Evolutionary conservation across 2,888 invertebrate species (phyloP).

Genomic region (Volucella inflata): DNA sequence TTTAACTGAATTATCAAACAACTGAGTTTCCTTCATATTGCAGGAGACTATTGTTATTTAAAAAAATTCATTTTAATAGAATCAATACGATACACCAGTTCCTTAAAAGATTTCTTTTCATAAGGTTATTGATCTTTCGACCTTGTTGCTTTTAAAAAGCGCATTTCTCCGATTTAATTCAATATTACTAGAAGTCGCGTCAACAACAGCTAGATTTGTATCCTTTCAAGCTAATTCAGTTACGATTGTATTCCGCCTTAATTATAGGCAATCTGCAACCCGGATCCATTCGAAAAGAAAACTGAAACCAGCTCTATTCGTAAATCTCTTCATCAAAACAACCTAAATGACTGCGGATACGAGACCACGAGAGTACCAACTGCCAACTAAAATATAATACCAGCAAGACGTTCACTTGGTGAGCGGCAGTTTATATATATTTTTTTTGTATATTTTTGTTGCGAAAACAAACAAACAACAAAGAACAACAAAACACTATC

Average conservation of each 20-base stretch:
- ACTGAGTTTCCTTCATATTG: no score
- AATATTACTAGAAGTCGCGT: no score
- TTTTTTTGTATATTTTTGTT: neutral
- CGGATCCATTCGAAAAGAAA: conserved; percentile 47
- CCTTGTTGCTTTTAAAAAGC: no score
- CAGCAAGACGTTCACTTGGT: conserved; percentile 47
- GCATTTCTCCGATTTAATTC: no score
- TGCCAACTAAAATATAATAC: neutral
- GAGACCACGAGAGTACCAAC: no score
- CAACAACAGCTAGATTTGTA: neutral
- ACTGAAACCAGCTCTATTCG: conserved; percentile 39
- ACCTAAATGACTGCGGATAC: neutral
- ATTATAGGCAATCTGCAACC: conserved; percentile 38
- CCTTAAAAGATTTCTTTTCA: no score
- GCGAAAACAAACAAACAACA: conserved; percentile 3
- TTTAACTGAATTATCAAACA: no score
- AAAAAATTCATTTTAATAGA: no score
- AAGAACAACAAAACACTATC: neutral
- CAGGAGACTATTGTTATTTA: no score
- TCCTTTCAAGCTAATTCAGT: conserved; percentile 34
- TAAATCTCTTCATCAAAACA: conserved; percentile 17
- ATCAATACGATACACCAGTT: no score
- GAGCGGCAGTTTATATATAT: neutral
- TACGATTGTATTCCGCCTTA: conserved; percentile 29
- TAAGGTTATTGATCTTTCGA: no score